Base-by-base conservation (phyloP, 1,140 invertebrate species). In the Scylla paramamosain region DNA sequence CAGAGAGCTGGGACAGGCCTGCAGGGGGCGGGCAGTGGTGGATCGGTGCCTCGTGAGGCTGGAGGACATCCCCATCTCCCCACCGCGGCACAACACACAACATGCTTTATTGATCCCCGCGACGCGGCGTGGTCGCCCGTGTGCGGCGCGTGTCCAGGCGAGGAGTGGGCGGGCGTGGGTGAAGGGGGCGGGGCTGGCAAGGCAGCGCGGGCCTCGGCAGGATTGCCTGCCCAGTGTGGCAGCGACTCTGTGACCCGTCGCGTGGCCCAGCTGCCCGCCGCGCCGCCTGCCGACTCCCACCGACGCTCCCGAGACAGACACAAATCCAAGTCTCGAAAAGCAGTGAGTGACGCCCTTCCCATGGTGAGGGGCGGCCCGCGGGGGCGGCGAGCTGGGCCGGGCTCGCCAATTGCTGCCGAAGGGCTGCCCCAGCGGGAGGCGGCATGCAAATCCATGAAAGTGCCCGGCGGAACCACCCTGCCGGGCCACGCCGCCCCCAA, bases 121-220 rank as follows among this genome's bases (percentile, higher is more conserved):
- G 91, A 93, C 52, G 52, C 77, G 94, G 32, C 86, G 39, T 95
- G 94, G 83, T 46, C 77, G 88, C 84, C 48, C 29, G 82, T 93
- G 94, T 89, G 90, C 91, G 46, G 45, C 45, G 67, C 59, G 90
- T 93, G 89, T 31, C 83, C 94, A 28, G 84, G 95, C 31, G 92
- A 90, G 14, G 92, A 48, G 92, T 93, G 95, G 92, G 82, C 52
- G 77, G 88, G 87, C 31, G 95, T 93, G 94, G 94, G 91, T n/a
- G 93, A 25, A 16, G 20, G 28, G 83, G 94, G 94, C 52, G 95
- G 92, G 45, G 91, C 84, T n/a, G 91, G 39, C 28, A 83, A 59
- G 48, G 91, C 77, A 59, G 91, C n/a, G n/a, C 32, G 87, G 87
- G 86, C 77, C 39, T 84, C 32, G 29, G 28, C 87, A 91, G 67